phyloP scores from a whole-genome alignment of 2,113 vertebrate species.

The Bostrychus sinensis region DNA sequence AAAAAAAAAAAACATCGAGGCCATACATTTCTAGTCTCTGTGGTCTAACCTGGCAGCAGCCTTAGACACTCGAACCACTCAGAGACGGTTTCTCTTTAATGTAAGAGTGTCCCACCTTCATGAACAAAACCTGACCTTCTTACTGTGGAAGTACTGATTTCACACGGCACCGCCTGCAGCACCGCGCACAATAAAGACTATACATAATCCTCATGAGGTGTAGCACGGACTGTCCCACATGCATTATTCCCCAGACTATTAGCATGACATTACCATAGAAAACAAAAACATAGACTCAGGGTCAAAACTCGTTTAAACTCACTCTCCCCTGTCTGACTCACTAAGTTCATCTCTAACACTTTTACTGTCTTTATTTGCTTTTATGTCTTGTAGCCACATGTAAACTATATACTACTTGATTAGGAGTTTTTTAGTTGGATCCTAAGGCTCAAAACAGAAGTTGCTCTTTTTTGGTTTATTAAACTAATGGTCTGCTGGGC shows the following conservation, averaged over 20 bases:
- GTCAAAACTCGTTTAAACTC: too few species aligned
- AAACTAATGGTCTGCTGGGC: too few species aligned
- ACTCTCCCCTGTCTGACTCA: too few species aligned
- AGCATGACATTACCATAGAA: neutral
- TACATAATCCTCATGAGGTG: neutral
- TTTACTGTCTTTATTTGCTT: too few species aligned
- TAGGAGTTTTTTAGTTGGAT: too few species aligned
- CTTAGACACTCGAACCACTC: neutral
- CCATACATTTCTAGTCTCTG: neutral
- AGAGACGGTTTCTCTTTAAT: slow-evolving; percentile 1
- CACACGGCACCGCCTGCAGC: neutral
- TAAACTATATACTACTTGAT: too few species aligned
- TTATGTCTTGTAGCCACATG: too few species aligned
- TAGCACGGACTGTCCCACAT: neutral
- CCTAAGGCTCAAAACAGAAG: too few species aligned
- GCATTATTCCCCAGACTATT: neutral
- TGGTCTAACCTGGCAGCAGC: neutral
- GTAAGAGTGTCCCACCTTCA: neutral
- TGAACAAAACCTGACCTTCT: slow-evolving; percentile 6
- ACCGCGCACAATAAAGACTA: neutral
- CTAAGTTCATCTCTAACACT: too few species aligned
- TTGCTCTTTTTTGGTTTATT: too few species aligned
- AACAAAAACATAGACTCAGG: too few species aligned
- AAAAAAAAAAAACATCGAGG: neutral
- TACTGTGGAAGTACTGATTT: neutral